phyloP scores from a whole-genome alignment of 2,797 vertebrate species.

The Buphagus erythrorhynchus region DNA sequence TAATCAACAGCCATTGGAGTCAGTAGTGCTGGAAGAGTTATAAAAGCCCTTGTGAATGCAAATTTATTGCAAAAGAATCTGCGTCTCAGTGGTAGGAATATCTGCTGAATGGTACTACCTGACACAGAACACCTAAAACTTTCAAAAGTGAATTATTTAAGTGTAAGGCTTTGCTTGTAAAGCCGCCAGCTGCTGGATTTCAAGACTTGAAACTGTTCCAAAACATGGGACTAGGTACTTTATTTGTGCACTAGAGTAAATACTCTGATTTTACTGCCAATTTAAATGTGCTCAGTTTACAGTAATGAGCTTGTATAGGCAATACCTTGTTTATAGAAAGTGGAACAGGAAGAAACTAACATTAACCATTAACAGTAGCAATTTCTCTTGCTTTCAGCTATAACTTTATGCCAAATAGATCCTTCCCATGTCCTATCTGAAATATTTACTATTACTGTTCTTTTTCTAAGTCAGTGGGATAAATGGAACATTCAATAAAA shows the following conservation, averaged over 20 bases:
- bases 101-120: conserved; percentile 87
- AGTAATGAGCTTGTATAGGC: conserved; percentile 89
- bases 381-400: conserved; percentile 68
- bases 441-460: conserved; percentile 16
- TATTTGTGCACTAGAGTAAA: conserved; percentile 90
- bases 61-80: conserved; percentile 83
- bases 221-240: conserved; percentile 84
- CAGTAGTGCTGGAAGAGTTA: conserved; percentile 74
- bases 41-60: conserved; percentile 79
- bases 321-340: conserved; percentile 83
- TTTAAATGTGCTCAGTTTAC: conserved; percentile 95
- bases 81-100: conserved; percentile 72
- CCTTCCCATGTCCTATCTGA: conserved; percentile 32
- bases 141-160: conserved; percentile 84
- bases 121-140: conserved; percentile 87
- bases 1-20: conserved; percentile 78
- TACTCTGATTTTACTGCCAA: conserved; percentile 91
- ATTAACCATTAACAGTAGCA: conserved; percentile 82
- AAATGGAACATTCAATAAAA: background rate
- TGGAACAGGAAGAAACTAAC: conserved; percentile 83
- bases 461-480: background rate
- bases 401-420: conserved; percentile 57
- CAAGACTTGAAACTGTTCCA: conserved; percentile 86
- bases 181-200: conserved; percentile 84
- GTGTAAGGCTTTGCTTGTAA: conserved; percentile 82